Evolutionary conservation across 2,797 vertebrate species (phyloP).

Genomic region (Melanotaenia nigrans): DNA sequence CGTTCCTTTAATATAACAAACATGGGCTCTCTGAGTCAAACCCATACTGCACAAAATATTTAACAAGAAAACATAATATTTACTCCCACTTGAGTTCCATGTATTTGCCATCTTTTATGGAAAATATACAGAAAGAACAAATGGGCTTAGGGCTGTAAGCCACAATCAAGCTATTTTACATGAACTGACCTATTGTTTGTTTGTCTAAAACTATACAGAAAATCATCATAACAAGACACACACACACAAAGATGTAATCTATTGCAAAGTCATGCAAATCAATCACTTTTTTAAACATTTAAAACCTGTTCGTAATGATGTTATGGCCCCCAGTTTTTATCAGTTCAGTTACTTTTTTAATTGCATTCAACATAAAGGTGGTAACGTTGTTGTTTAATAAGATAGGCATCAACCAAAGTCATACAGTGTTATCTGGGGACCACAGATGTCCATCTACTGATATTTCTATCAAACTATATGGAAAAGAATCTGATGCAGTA

Average conservation of each 20-base stretch:
- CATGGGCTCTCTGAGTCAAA: background rate
- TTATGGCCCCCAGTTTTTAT: background rate
- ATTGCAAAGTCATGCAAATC: background rate
- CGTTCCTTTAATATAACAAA: slow-evolving; percentile 3
- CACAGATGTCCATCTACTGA: background rate
- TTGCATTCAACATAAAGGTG: background rate
- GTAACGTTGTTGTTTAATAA: background rate
- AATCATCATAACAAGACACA: background rate
- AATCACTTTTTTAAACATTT: background rate
- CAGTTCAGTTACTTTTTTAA: background rate
- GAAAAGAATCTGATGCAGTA: background rate
- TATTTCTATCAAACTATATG: background rate
- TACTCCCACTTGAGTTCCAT: background rate
- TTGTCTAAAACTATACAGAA: background rate
- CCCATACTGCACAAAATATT: slow-evolving; percentile 6
- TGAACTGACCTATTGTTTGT: background rate
- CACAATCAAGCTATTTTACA: background rate
- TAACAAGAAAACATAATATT: background rate
- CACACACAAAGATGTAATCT: background rate
- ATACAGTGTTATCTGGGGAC: too few species aligned
- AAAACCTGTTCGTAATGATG: background rate
- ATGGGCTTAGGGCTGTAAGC: background rate
- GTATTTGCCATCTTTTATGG: background rate
- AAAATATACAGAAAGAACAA: slow-evolving; percentile 7
- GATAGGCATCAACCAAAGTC: background rate